Conservation (phyloP, 2,797 vertebrate genomes). For the Limosa lapponica region DNA sequence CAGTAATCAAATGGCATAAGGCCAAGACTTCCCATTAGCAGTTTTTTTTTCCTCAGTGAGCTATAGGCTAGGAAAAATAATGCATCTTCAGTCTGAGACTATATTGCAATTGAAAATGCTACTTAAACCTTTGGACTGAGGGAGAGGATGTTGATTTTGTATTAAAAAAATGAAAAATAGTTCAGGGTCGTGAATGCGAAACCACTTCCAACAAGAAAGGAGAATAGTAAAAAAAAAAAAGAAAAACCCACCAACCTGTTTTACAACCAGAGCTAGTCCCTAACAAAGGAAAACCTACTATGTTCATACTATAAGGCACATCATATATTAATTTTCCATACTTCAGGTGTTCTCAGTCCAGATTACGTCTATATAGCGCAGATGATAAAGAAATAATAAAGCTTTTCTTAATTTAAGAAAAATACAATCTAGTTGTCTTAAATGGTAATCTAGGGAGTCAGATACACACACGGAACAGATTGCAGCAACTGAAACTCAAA, state of each 20-base stretch:
- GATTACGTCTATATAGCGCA: not conserved
- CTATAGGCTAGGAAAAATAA: not conserved
- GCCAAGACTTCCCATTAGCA: not conserved
- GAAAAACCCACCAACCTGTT: not conserved
- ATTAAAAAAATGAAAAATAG: not conserved
- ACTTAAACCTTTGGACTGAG: not conserved
- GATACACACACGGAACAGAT: not conserved
- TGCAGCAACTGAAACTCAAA: not conserved
- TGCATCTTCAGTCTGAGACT: not conserved
- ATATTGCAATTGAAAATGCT: not conserved
- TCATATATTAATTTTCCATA: not conserved
- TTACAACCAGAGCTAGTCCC: not conserved
- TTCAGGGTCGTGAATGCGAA: not conserved
- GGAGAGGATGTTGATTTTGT: not conserved
- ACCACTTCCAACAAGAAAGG: slow-evolving; percentile 43
- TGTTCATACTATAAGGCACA: not conserved
- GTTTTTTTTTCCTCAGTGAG: not conserved
- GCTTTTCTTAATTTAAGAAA: not conserved
- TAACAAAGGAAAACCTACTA: not conserved
- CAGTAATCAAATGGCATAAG: not conserved
- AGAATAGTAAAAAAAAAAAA: fast-evolving
- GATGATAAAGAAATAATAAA: not conserved
- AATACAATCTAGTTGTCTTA: not conserved
- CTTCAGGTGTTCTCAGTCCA: not conserved
- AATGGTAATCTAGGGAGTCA: not conserved